A percentile compares a stretch with the other conserved stretches of the same genome.
Evolutionary conservation across 1,140 invertebrate species (phyloP).

Genomic region (Brachionus asplanchnoidis): DNA sequence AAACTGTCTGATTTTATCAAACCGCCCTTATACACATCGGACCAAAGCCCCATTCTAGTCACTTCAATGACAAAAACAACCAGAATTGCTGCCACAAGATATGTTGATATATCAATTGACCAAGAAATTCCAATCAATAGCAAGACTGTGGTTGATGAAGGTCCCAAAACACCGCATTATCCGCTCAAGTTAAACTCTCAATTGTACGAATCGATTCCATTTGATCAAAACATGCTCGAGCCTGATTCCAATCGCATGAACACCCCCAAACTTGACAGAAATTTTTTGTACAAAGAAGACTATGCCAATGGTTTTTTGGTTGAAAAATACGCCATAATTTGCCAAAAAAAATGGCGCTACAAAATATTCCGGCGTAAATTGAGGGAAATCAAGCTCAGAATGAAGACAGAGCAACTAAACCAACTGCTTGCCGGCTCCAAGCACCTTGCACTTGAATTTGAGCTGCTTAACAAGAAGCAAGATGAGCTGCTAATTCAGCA

Average conservation of each 20-base stretch:
- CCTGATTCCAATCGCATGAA: not conserved
- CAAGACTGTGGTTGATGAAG: not conserved
- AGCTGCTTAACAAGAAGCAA: not conserved
- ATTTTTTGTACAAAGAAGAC: not conserved
- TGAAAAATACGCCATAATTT: constrained; percentile 7
- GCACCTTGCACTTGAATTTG: not conserved
- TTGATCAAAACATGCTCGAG: not conserved
- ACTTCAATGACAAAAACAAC: not conserved
- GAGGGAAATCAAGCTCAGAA: not conserved
- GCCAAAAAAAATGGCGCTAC: not conserved
- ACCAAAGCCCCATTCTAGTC: not conserved
- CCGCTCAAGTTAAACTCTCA: not conserved
- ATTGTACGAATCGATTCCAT: not conserved
- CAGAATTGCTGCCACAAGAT: not conserved
- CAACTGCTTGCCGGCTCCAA: not conserved
- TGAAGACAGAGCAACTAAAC: not conserved
- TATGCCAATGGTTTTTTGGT: not conserved
- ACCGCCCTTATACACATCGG: not conserved
- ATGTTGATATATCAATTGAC: constrained; percentile 3
- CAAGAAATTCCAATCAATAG: not conserved
- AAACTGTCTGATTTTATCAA: constrained; percentile 24
- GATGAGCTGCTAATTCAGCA: not conserved
- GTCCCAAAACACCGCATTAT: constrained; percentile 8
- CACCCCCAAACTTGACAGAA: not conserved
- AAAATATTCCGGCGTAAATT: not conserved